Evolutionary conservation across 2,113 vertebrate genomes (phyloP).

Genomic region (Protobothrops flavoviridis): DNA sequence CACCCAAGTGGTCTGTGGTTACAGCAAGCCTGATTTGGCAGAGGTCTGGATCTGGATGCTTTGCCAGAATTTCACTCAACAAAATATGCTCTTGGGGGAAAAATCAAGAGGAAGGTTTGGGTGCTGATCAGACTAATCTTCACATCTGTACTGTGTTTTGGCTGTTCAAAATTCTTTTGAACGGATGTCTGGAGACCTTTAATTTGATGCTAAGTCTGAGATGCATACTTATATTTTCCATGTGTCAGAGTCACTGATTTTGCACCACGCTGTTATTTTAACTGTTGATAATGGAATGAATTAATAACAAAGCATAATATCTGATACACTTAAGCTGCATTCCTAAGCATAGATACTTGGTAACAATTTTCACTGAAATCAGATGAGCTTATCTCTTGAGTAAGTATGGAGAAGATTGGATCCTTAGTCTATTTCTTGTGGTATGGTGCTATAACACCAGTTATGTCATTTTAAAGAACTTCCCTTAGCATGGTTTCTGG

Average conservation of each 20-base stretch:
- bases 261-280: constrained; percentile 39
- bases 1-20: constrained; percentile 56
- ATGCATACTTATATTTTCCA: constrained; percentile 34
- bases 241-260: constrained; percentile 54
- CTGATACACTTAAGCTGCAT: not conserved
- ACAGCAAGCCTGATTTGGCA: constrained; percentile 43
- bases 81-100: constrained; percentile 12
- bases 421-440: not conserved
- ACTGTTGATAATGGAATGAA: constrained; percentile 27
- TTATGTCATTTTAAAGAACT: not conserved
- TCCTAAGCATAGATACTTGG: not conserved
- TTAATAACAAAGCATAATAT: constrained; percentile 24
- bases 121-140: constrained; percentile 45
- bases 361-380: not conserved
- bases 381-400: not conserved
- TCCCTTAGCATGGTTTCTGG: constrained; percentile 30
- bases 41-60: constrained; percentile 33
- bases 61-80: not conserved
- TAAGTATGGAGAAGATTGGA: not conserved
- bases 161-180: rapidly evolving
- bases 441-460: not conserved
- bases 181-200: constrained; percentile 27
- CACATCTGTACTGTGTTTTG: constrained; percentile 16
- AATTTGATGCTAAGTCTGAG: constrained; percentile 39
- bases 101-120: constrained; percentile 39